These are phyloP conservation scores for Caenorhabditis parvicauda DNA, from an alignment of 2,888 invertebrate genomes.

Conservation along the genomic window DNA sequence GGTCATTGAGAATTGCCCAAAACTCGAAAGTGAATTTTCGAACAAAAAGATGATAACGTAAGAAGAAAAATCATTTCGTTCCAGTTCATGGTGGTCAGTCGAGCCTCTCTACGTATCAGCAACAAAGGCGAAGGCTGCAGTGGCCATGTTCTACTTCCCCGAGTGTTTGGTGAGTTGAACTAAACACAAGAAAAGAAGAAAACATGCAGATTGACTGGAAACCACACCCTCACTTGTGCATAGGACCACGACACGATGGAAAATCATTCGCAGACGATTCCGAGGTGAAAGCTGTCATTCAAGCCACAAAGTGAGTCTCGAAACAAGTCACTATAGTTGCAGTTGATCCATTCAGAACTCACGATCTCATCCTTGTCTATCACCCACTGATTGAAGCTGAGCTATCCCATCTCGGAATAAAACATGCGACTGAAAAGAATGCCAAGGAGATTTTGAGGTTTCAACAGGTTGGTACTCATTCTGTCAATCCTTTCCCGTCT, in stretches of 20 bases:
- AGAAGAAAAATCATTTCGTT: slow-evolving; percentile 2
- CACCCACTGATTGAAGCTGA: slow-evolving; percentile 38
- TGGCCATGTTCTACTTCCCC: slow-evolving; percentile 46
- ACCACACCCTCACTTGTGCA: slow-evolving; percentile 17
- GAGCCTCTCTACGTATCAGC: slow-evolving; percentile 42
- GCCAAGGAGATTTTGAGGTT: slow-evolving; percentile 21
- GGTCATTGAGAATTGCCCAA: no score
- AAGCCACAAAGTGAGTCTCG: slow-evolving; percentile 31
- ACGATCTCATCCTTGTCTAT: slow-evolving; percentile 39
- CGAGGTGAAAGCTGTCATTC: slow-evolving; percentile 24
- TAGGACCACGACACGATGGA: slow-evolving; percentile 30
- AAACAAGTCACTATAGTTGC: background rate
- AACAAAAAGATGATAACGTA: background rate
- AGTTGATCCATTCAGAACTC: slow-evolving; percentile 18
- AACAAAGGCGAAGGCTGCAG: slow-evolving; percentile 23
- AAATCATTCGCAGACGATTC: slow-evolving; percentile 27
- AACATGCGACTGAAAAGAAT: slow-evolving; percentile 21
- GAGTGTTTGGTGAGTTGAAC: slow-evolving; percentile 44
- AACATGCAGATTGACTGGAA: slow-evolving; percentile 27
- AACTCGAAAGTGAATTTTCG: no score
- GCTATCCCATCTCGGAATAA: slow-evolving; percentile 25
- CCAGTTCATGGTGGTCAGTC: slow-evolving; percentile 40
- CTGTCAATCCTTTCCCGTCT: background rate
- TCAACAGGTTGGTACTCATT: slow-evolving; percentile 17
- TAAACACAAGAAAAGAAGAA: background rate